phyloP scores from a whole-genome alignment of 2,888 invertebrate genomes.

The Leptinotarsa juncta region DNA sequence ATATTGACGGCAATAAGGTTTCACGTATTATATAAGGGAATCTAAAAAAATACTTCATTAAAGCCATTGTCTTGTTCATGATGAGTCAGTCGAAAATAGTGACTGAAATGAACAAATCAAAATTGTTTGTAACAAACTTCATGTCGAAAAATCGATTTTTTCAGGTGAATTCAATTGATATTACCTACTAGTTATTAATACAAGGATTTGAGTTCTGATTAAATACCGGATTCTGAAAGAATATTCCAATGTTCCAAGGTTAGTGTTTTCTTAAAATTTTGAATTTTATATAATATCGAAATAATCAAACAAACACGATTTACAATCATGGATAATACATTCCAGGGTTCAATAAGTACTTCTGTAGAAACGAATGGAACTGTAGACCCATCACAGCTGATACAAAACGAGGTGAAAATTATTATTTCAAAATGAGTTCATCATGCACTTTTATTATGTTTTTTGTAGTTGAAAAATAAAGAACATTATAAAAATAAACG shows the following conservation, averaged over 20 bases:
- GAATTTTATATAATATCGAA: background rate
- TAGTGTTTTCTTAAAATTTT: background rate
- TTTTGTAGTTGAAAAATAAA: background rate
- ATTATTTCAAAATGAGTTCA: background rate
- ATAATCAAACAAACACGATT: background rate
- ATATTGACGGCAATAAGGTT: too few species aligned
- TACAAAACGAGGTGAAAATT: background rate
- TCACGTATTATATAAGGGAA: too few species aligned
- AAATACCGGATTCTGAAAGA: background rate
- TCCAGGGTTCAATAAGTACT: background rate
- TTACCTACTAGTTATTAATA: background rate
- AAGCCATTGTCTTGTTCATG: background rate
- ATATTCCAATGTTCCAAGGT: background rate
- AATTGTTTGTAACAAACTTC: background rate
- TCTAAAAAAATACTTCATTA: too few species aligned
- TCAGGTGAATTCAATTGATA: background rate
- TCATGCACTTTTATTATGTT: background rate
- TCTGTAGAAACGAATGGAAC: background rate
- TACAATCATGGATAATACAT: background rate
- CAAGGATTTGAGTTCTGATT: background rate
- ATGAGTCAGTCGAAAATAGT: background rate
- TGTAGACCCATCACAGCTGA: background rate
- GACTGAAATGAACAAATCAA: background rate
- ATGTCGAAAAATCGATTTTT: background rate
- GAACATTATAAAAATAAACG: background rate